Evolutionary conservation across 2,113 vertebrate species (phyloP), one percentile per base, ranked within the genome.

Genomic region (Odocoileus hemionus): DNA sequence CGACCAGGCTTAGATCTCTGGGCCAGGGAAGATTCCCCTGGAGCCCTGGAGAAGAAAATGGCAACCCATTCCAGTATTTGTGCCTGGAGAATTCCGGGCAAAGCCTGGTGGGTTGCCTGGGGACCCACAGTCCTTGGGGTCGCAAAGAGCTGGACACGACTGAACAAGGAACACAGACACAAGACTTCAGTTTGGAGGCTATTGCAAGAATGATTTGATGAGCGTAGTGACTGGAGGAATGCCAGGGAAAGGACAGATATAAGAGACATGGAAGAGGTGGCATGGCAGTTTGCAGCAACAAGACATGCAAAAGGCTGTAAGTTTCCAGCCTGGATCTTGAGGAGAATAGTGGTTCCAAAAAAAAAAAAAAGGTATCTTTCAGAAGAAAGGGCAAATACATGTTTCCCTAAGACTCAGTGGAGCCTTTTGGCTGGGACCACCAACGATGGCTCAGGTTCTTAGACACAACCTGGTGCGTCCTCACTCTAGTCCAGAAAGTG

Each of bases 231-330:
- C 23, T 26, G 61, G 10, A 50, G 8, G 25, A 13, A 2, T 3
- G 10, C 11, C 30, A 21, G 14, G 33, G 26, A 16, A 15, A 74
- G 23, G n/a, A 9, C 67, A 26, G 26, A 17, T 0, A 3, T 6
- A 19, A 15, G 61, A 3, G 28, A 10, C 4, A 1, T 2, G 52
- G 17, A 19, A 10, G 13, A 78, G 36, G 50, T 5, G n/a, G 2
- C 1, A 1, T 33, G 58, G 50, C 39, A 1, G 1, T 1, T 19
- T 3, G 8, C 43, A 16, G 7, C 23, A 39, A 60, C 1, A 28
- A 43, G 83, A 25, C 5, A 0, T 7, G 21, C 11, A 2, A 28
- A 23, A 25, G n/a, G 6, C 19, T 1, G 1, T 12, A 1, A 57
- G 50, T 10, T 12, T 67, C 57, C 10, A 28, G 13, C 23, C 78